phyloP scores from a whole-genome alignment of 2,888 invertebrate species.

The Poecilus cupreus region DNA sequence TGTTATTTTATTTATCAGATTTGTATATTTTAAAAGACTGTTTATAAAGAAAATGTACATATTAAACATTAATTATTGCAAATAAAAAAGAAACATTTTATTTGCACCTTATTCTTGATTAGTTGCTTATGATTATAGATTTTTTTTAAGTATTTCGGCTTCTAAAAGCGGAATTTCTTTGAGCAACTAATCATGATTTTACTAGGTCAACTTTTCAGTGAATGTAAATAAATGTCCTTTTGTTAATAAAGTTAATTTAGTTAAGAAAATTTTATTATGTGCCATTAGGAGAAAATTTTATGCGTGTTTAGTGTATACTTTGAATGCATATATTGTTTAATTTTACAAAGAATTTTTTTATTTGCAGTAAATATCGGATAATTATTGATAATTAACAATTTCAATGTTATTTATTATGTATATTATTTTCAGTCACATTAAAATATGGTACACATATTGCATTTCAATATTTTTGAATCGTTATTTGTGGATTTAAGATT shows the following conservation, averaged over 20 bases:
- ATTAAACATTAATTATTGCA: conserved; percentile 40
- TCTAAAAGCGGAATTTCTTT: not conserved
- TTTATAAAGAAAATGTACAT: conserved; percentile 48
- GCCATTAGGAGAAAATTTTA: conserved; percentile 30
- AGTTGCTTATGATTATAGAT: conserved; percentile 28
- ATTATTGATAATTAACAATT: not conserved
- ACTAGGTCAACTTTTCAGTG: not conserved
- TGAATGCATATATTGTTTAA: not conserved
- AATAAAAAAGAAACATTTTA: conserved; percentile 39
- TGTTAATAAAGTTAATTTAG: conserved; percentile 53
- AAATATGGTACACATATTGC: not conserved
- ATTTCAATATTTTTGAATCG: not conserved
- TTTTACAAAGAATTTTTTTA: not conserved
- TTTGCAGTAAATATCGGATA: not conserved
- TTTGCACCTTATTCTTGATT: conserved; percentile 27
- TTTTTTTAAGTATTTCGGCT: not conserved
- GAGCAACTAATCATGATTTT: conserved; percentile 46
- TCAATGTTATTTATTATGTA: not conserved
- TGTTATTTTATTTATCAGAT: conserved; percentile 54
- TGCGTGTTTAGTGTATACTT: not conserved
- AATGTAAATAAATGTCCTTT: conserved; percentile 44
- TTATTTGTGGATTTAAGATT: no score
- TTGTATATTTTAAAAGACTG: conserved; percentile 58
- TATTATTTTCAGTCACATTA: not conserved
- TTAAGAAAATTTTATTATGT: conserved; percentile 35